These are phyloP conservation scores for Forficula auricularia DNA, from an alignment of 1,140 invertebrate species.

Conservation along the genomic window DNA sequence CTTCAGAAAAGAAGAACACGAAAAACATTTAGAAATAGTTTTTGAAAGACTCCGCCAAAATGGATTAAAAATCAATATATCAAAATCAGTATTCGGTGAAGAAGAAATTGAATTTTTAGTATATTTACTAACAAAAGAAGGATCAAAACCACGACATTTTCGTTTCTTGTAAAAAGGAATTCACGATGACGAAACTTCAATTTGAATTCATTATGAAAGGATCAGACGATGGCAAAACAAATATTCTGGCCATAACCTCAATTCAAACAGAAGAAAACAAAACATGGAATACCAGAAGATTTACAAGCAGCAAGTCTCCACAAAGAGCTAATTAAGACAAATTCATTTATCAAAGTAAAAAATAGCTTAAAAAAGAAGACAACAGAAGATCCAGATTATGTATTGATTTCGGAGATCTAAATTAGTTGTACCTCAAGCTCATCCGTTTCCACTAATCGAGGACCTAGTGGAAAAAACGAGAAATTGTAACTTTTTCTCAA, in stretches of 20 bases:
- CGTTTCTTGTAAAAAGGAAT: constrained; percentile 10
- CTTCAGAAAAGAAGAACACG: too few species aligned
- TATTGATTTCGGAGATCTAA: constrained; percentile 12
- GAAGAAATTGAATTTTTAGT: too few species aligned
- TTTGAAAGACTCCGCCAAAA: too few species aligned
- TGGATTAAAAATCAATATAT: too few species aligned
- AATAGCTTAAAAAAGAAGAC: constrained; percentile 12
- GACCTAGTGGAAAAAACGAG: constrained; percentile 11
- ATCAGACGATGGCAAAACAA: constrained; percentile 13
- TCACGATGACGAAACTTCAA: constrained; percentile 11
- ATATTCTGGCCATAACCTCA: constrained; percentile 11
- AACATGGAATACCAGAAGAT: constrained; percentile 10
- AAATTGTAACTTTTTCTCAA: constrained; percentile 12
- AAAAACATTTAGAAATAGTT: too few species aligned
- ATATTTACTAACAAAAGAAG: too few species aligned
- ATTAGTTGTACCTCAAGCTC: constrained; percentile 10
- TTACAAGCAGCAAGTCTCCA: constrained; percentile 7
- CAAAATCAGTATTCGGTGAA: too few species aligned
- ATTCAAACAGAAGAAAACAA: constrained; percentile 13
- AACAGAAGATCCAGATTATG: constrained; percentile 10
- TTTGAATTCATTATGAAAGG: too few species aligned
- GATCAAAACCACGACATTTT: constrained; percentile 14
- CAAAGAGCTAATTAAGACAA: constrained; percentile 10
- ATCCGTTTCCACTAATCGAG: constrained; percentile 13
- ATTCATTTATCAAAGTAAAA: constrained; percentile 12